A percentile compares a stretch with the other conserved stretches of the same genome.
Evolutionary conservation across 1,140 invertebrate genomes (phyloP).

Genomic region (Brachystomella parvula): DNA sequence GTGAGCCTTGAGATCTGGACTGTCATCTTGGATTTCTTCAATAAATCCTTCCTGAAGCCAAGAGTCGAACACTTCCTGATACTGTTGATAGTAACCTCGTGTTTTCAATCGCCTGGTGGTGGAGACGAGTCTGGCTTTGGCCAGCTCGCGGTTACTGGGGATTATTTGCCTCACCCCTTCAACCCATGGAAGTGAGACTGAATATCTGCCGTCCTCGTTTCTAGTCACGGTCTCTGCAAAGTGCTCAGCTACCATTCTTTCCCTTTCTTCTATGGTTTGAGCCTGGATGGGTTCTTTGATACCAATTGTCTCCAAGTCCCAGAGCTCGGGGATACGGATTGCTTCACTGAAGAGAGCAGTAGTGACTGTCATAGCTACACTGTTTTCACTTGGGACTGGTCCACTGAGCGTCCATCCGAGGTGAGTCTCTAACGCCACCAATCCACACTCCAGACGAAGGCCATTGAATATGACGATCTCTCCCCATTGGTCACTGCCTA

Average conservation of each 20-base stretch:
- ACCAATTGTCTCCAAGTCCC: constrained; percentile 42
- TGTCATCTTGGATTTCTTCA: constrained; percentile 35
- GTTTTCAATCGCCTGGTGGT: constrained; percentile 34
- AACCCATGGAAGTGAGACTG: constrained; percentile 40
- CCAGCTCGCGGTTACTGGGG: constrained; percentile 33
- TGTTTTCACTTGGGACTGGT: neutral
- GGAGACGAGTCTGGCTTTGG: constrained; percentile 29
- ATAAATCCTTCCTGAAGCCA: constrained; percentile 40
- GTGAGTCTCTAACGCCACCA: neutral
- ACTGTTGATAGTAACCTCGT: constrained; percentile 36
- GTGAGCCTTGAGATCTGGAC: constrained; percentile 27
- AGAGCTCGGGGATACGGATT: constrained; percentile 39
- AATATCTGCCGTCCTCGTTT: constrained; percentile 37
- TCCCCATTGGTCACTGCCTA: constrained; percentile 13
- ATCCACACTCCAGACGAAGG: neutral
- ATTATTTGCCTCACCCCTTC: constrained; percentile 35
- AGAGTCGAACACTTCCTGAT: constrained; percentile 39
- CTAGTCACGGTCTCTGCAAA: constrained; percentile 38
- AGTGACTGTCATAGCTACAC: neutral
- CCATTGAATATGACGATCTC: constrained; percentile 2
- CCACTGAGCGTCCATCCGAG: constrained; percentile 16
- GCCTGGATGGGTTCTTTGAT: constrained; percentile 41
- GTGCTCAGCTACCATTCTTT: constrained; percentile 35
- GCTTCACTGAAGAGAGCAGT: constrained; percentile 13
- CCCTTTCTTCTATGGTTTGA: constrained; percentile 29